phyloP scores from a whole-genome alignment of 2,113 vertebrate genomes.

The Lagenorhynchus albirostris region DNA sequence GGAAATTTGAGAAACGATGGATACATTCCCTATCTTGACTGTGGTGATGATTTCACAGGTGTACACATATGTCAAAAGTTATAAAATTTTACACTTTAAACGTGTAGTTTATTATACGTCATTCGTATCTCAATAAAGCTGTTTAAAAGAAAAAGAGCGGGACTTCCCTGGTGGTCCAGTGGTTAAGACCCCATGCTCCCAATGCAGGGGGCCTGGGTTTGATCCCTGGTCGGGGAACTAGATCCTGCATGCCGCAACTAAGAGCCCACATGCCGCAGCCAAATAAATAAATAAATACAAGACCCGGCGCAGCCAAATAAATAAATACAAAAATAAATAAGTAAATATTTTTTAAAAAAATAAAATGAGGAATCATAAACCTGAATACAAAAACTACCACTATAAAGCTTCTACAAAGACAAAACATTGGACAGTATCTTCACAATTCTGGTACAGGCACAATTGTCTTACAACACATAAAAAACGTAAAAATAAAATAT shows the following conservation, averaged over 20 bases:
- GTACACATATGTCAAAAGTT: background rate
- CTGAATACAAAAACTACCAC: background rate
- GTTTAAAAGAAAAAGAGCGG: background rate
- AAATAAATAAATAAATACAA: background rate
- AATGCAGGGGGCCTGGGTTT: background rate
- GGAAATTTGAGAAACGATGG: background rate
- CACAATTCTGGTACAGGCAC: background rate
- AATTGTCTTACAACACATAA: background rate
- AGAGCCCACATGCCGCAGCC: background rate
- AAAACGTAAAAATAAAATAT: background rate
- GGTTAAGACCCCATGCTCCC: background rate
- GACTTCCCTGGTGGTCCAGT: background rate
- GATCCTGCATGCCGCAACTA: background rate
- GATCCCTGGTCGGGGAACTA: background rate
- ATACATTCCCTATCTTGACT: background rate
- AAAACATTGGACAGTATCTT: background rate
- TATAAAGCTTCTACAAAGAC: background rate
- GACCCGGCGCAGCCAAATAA: background rate
- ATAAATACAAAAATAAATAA: background rate
- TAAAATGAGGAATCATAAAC: background rate
- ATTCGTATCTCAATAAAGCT: background rate
- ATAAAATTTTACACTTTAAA: background rate
- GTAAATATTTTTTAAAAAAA: background rate
- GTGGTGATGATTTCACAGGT: background rate
- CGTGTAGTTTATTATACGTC: background rate